Base-by-base conservation (phyloP, 1,140 invertebrate genomes). In the Lordiphosa collinella region DNA sequence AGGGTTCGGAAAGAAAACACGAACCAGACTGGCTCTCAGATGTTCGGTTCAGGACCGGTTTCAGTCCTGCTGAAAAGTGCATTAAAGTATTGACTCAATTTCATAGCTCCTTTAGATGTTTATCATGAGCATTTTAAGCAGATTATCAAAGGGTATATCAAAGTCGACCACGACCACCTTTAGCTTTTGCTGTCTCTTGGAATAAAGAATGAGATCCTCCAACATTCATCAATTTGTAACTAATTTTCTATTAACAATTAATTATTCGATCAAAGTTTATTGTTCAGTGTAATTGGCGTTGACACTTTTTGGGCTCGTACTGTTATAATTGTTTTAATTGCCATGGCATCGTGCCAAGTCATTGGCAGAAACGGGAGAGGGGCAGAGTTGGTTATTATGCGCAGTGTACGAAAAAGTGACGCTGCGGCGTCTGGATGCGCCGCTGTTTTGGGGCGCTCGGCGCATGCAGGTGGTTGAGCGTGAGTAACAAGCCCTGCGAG, bases 241-340 rank as follows among this genome's bases (percentile, higher is more conserved):
- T 32, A 31, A 29, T 29, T 9, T 12, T 50, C 16, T 48, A 31
- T 12, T 14, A 22, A 22, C 18, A 22, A 22, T 22, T 22, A 5
- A 22, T 48, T 44, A 44, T 25, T 43, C 8, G 40, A 43, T 12
- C 2, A 1, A 44, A 36, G 25, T 41, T 48, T 53, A 13, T 48
- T 59, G 34, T 14, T 34, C 67, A 78, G 62, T 80, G 76, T 61
- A 44, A 31, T 51, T 11, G 40, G 9, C 48, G 70, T 54, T 74
- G 64, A 80, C 75, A 79, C 34, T 60, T 80, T 69, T 35, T 34
- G 50, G 12, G 18, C 50, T 40, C 41, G 16, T 22, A 29, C 44
- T 70, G 76, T 55, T 75, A 75, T 75, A 82, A 79, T 79, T 79
- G 67, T 67, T 66, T 57, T 80, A 82, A 70, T 69, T 66, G 53